Evolutionary conservation across 1,140 invertebrate genomes (phyloP), one percentile per base, ranked within the genome.

Genomic region (Bicyclus anynana): DNA sequence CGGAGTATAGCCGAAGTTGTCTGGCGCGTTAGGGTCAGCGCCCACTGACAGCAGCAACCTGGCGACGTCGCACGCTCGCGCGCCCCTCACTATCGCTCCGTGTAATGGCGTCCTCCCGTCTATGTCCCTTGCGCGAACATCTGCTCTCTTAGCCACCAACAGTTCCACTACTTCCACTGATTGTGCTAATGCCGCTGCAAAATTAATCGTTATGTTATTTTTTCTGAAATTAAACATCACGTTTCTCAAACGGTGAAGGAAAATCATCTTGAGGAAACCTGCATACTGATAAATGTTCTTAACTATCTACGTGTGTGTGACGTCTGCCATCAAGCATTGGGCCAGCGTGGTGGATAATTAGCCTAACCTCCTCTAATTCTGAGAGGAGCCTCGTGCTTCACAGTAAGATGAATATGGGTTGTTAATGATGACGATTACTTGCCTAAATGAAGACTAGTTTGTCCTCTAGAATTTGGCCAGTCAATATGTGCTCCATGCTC

Each of bases 41-140:
- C 94, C 94, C 0, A 90, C 90, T 38, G 91, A 89, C 1, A 94
- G 74, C 1, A 96, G 77, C 2, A 92, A 72, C 51, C 91, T 90
- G 6, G 94, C 93, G 50, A 93, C 92, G 64, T 96, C 94, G 37
- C 92, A 91, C 1, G 93, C 92, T 33, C 93, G 86, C 0, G 93
- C 92, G 13, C 94, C 93, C 80, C 94, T 93, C 0, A 95, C 94
- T 29, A 95, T 94, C 0, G 94, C 93, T 7, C 93, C 91, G 72
- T 97, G 96, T 5, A 97, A 80, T 0, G 95, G 92, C 5, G 94
- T 95, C 67, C 94, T 87, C 0, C 94, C 94, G 62, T 94, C 93
- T 1, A 89, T 80, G 61, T 95, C 94, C 18, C 89, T 80, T 4
- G 91, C 90, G 63, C 92, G 91, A 0, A 93, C 91, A 70, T 93